Evolutionary conservation across 2,113 vertebrate genomes (phyloP), one percentile per base, ranked within the genome.

Genomic region (Petrocephalus zakoni): DNA sequence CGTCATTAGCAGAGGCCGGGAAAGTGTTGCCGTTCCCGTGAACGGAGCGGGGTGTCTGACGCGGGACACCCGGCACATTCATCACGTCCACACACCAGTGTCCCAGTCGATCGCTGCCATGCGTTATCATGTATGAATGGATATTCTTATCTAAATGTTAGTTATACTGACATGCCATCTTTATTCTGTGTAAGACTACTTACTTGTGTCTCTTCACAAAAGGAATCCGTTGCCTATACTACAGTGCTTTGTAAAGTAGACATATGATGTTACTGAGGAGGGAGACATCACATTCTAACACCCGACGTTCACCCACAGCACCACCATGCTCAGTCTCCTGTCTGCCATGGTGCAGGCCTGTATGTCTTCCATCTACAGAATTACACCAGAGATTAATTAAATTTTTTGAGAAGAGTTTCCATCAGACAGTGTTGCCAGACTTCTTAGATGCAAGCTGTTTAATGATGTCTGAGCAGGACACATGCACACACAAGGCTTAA

Each of bases 301-400:
- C 2, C 75, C 29, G 0, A 2, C 29, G 4, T 21, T 5, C 61
- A 5, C 56, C 46, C 19, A 10, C 52, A 25, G 19, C 11, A 22
- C 47, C 42, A 58, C 34, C 29, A 13, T 78, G 4, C n/a, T n/a
- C 78, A 49, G 37, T 64, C 52, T 52, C 29, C 89, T 49, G 46
- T 75, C 72, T 42, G 82, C 58, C 6, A 51, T 89, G 46, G 6
- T 22, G 42, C 46, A 47, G 81, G 22, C 17, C 81, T 42, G 19
- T 22, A 22, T 22, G 9, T 46, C 82, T 53, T 85, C n/a, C 46
- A 21, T 88, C 42, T 37, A 84, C 52, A 85, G 52, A 34, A 64
- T 87, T 75, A 49, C 82, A 85, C 82, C 81, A 85, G 82, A 89
- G 88, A 89, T 89, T 72, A 89, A 89, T 89, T 89, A 89, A 85